Base-by-base conservation (phyloP, 2,888 invertebrate genomes). In the Molorchus minor region DNA sequence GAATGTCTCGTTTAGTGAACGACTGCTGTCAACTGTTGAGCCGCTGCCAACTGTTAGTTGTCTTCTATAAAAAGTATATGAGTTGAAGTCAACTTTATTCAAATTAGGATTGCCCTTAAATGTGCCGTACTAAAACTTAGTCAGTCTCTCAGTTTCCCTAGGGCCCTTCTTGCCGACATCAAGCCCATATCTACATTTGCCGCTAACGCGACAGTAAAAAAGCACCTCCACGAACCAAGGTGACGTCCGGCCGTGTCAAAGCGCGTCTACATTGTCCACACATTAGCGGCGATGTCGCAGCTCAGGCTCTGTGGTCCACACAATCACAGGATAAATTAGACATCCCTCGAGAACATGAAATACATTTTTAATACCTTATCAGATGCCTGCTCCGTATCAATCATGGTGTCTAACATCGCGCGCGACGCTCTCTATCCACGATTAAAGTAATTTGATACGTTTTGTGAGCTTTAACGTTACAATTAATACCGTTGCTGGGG, bases 321-420 rank as follows among this genome's bases (percentile, higher is more conserved):
- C 52, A 64, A 62, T 60, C 58, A 43, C 57, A 43, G 64, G 61
- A 68, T 68, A 66, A 68, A 68, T 68, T 68, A 64, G 61, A 66
- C 59, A 66, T 66, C 65, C 61, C 44, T 33, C 36, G 53, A 52
- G 54, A 63, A 68, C 68, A 68, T 43, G 55, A 59, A 68, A 68
- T 68, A 66, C 64, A 68, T 68, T 68, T 68, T 68, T 68, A 65
- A 68, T 56, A 57, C 56, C 52, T 56, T 66, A 68, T 68, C 68
- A 66, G 68, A 68, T 68, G 55, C 17, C 15, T 41, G 17, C 29
- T 40, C 52, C 16, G 17, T 52, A 52, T 52, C 52, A 52, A 52
- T 52, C 52, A 52, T 25, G 30, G 19, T 52, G 52, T 52, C 52
- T 17, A 19, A 30, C 41, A 38, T 29, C 4, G 3, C 25, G 45